Percentiles rank a stretch among this genome's conserved stretches.
Evolutionary conservation across 2,888 invertebrate species (phyloP).

Genomic region (Volucella bombylans): DNA sequence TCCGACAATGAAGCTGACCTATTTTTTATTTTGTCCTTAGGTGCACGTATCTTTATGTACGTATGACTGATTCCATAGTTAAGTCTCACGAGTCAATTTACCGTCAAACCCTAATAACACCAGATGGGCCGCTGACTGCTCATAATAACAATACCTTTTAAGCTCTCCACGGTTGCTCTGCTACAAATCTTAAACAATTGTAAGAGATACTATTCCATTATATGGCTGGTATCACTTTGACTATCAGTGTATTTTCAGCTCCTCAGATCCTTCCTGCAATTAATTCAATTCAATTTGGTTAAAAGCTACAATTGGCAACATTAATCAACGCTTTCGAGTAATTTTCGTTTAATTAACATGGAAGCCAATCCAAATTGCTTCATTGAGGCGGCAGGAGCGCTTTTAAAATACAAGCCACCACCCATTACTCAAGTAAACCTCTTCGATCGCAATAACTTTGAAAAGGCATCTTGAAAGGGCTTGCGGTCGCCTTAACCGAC

Average conservation of each 20-base stretch:
- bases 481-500: conserved; percentile 57
- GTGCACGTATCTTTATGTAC: no score
- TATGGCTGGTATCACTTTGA: background rate
- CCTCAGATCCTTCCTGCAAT: conserved; percentile 33
- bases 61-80: no score
- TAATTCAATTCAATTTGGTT: conserved; percentile 60
- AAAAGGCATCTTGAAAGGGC: conserved; percentile 52
- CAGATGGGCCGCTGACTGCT: no score
- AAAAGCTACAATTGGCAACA: conserved; percentile 66
- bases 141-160: no score
- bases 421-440: background rate
- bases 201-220: no score
- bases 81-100: no score
- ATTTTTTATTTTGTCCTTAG: no score
- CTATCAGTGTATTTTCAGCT: background rate
- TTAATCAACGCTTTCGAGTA: conserved; percentile 64
- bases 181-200: no score
- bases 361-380: conserved; percentile 28
- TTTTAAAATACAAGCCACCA: background rate
- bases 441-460: conserved; percentile 39
- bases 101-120: no score
- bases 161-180: no score
- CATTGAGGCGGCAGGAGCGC: conserved; percentile 21
- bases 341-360: conserved; percentile 61
- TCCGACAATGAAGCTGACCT: no score